These are phyloP conservation scores for Tursiops truncatus DNA, from an alignment of 2,113 vertebrate species.

Conservation along the genomic window DNA sequence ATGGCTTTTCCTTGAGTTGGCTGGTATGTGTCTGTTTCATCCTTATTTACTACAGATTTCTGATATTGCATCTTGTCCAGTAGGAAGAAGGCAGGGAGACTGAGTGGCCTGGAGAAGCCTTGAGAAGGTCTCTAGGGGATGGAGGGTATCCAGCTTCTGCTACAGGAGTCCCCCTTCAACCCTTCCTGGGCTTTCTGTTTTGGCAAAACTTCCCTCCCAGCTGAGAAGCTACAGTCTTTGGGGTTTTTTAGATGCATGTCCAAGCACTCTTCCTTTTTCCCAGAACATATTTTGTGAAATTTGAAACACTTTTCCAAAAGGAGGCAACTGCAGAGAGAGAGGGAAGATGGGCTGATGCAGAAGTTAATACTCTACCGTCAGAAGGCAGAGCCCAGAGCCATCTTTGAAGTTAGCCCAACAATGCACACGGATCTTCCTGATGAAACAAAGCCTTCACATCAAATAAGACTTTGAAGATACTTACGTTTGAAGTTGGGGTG, in stretches of 20 bases:
- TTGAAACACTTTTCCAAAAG: not conserved
- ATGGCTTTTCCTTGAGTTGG: not conserved
- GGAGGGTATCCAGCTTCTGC: not conserved
- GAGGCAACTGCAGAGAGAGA: not conserved
- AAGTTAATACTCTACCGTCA: not conserved
- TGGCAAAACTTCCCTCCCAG: not conserved
- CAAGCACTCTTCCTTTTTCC: not conserved
- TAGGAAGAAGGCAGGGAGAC: not conserved
- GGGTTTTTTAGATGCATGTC: not conserved
- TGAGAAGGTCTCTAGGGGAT: not conserved
- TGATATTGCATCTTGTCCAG: not conserved
- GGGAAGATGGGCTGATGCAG: too few relatives aligned
- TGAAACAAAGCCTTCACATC: constrained; percentile 39
- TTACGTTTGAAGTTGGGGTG: constrained; percentile 45
- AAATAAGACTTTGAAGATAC: constrained; percentile 72
- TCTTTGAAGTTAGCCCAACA: constrained; percentile 57
- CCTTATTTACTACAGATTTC: not conserved
- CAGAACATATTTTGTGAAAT: not conserved
- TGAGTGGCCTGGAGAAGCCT: not conserved
- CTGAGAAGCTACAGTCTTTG: not conserved
- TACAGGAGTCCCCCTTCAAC: not conserved
- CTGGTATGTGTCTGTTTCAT: not conserved
- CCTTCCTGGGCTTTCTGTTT: not conserved
- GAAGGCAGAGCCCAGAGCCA: not conserved
- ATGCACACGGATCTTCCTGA: constrained; percentile 1